A percentile compares a stretch with the other conserved stretches of the same genome.
Conservation (phyloP, 2,797 vertebrate genomes). For the Bovichtus variegatus region DNA sequence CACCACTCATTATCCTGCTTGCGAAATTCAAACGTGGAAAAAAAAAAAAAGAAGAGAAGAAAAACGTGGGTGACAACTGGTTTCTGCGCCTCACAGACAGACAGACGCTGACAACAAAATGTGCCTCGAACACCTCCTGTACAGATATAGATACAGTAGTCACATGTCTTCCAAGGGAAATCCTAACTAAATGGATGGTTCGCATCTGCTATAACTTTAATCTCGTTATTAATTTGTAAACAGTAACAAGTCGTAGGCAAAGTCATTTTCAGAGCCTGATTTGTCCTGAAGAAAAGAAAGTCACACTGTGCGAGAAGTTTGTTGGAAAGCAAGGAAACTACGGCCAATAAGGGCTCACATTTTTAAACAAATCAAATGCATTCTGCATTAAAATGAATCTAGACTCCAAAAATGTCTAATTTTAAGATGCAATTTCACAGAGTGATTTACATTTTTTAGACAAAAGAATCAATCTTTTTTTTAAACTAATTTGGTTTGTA, state of each 20-base stretch:
- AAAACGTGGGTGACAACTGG: slow-evolving; percentile 47
- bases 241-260: slow-evolving; percentile 14
- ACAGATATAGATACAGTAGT: slow-evolving; percentile 37
- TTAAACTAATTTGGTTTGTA: slow-evolving; percentile 22
- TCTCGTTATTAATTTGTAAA: slow-evolving; percentile 14
- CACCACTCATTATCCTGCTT: slow-evolving; percentile 64
- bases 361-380: neutral
- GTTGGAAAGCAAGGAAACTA: neutral
- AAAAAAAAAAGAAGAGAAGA: neutral
- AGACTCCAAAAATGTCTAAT: neutral
- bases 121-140: slow-evolving; percentile 44
- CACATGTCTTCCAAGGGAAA: slow-evolving; percentile 17
- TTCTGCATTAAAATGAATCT: neutral
- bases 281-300: neutral
- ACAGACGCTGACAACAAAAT: slow-evolving; percentile 50
- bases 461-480: neutral
- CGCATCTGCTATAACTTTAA: slow-evolving; percentile 1
- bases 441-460: neutral
- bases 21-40: slow-evolving; percentile 29
- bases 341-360: neutral
- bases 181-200: slow-evolving; percentile 20
- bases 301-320: slow-evolving; percentile 6
- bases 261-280: slow-evolving; percentile 5
- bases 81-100: slow-evolving; percentile 52
- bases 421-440: neutral